Base-by-base conservation (phyloP, 23 tunicate species). In the Styela clava region DNA sequence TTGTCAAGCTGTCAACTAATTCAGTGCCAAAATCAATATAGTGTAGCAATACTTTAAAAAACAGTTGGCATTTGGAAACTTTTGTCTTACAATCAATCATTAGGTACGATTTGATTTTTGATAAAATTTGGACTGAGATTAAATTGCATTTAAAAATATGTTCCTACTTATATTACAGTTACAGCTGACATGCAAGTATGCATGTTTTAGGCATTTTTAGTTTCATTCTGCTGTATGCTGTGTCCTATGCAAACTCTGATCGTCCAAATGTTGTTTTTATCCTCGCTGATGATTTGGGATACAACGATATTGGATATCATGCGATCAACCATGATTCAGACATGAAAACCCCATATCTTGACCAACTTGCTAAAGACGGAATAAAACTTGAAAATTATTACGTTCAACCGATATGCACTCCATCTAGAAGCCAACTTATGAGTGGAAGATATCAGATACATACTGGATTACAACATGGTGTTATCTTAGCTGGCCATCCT, bases 331-430 rank as follows among this genome's bases (percentile, higher is more conserved):
- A 86, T 64, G 69, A 68, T 12, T 83, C 87, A 36, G 81, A 34
- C 61, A 86, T 91, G 74, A 82, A 86, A 62, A 91, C 97, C 18
- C 97, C 97, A 31, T 87, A 83, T 71, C 52, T 91, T n/a, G 97
- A 91, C 36, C 62, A 82, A 63, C 85, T 91, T 63, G 86, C 94
- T 2, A 35, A 68, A 79, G 69, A 86, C 32, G 92, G 92, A 22
- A 79, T 93, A 27, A 81, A 68, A 44, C 64, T 93, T 27, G 92
- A 93, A 68, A 93, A 93, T 68, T 93, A 93, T 56, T 93, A 93
- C 62, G 88, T 93, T 31, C 92, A 93, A 35, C 98, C 98, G 37
- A 93, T 93, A 29, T 93, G 98, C 37, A 85, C 98, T 16, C 97
- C 97, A 9, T 87, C 98, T 23, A 81, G 98, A 68, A 84, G 89